A percentile compares a stretch with the other conserved stretches of the same genome.
phyloP scores from a whole-genome alignment of 2,888 invertebrate species.

The Balanococcus diminutus region DNA sequence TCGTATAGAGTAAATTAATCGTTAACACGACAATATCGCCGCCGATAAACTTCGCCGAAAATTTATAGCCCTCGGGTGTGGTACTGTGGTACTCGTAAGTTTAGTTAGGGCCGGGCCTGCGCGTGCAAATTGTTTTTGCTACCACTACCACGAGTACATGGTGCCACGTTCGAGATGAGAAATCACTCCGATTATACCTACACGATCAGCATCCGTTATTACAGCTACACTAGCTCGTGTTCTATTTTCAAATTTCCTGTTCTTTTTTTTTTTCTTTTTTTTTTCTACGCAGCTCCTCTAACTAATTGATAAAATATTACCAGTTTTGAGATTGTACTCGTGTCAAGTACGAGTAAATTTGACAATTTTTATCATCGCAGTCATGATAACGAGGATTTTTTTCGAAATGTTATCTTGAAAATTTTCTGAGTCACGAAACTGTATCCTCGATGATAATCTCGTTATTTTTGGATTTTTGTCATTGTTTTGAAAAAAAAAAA shows the following conservation, averaged over 20 bases:
- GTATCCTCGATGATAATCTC: too few relatives aligned
- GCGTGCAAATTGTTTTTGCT: too few relatives aligned
- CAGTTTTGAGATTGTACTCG: neutral
- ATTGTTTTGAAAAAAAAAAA: neutral
- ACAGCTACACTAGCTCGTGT: neutral
- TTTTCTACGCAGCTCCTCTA: neutral
- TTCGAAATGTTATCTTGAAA: too few relatives aligned
- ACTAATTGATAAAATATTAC: neutral
- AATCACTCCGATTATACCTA: neutral
- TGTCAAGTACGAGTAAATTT: neutral
- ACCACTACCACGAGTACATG: too few relatives aligned
- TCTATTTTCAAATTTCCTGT: constrained; percentile 13
- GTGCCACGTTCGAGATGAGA: neutral
- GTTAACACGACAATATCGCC: neutral
- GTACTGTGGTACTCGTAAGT: too few relatives aligned
- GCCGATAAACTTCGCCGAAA: neutral
- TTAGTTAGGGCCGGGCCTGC: too few relatives aligned
- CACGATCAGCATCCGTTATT: neutral
- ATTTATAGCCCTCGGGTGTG: neutral
- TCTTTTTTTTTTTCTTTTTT: too few relatives aligned
- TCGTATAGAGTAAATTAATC: neutral
- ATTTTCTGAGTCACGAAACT: too few relatives aligned
- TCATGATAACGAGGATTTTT: neutral
- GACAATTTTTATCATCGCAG: neutral
- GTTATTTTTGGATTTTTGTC: too few relatives aligned